A percentile compares a stretch with the other conserved stretches of the same genome.
Conservation (phyloP, 1,140 invertebrate species). For the Leucophenga varia region DNA sequence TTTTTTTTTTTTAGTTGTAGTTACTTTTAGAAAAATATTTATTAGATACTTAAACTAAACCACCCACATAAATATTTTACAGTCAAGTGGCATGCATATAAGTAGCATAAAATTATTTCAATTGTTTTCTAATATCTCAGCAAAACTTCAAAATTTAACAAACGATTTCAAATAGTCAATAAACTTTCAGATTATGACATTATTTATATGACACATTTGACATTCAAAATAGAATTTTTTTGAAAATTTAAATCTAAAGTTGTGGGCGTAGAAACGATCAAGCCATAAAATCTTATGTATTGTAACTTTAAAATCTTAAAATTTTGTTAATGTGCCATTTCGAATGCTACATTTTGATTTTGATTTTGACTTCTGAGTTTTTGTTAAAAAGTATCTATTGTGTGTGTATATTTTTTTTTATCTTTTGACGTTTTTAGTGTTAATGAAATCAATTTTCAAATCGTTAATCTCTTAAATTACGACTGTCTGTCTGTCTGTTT, state of each 20-base stretch:
- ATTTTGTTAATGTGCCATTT: too few species aligned
- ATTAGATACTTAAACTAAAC: constrained; percentile 19
- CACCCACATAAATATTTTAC: too few species aligned
- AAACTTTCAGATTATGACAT: constrained; percentile 24
- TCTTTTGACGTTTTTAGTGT: constrained; percentile 46
- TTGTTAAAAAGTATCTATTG: neutral
- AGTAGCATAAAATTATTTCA: too few species aligned
- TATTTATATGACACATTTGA: constrained; percentile 19
- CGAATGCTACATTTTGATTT: too few species aligned
- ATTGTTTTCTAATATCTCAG: too few species aligned
- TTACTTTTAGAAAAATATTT: constrained; percentile 13
- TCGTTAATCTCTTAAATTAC: constrained; percentile 54
- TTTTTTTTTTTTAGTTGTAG: too few species aligned
- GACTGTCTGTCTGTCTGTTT: neutral
- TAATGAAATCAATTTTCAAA: constrained; percentile 52
- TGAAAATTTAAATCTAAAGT: constrained; percentile 9
- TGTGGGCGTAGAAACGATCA: neutral
- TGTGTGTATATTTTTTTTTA: constrained; percentile 22
- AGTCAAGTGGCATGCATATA: too few species aligned
- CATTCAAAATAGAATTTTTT: too few species aligned
- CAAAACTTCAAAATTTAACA: too few species aligned
- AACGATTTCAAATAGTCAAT: constrained; percentile 5
- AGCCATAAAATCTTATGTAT: too few species aligned
- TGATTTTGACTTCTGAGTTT: too few species aligned
- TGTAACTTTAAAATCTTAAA: too few species aligned